Evolutionary conservation across 2,113 vertebrate species (phyloP), one percentile per base, ranked within the genome.

Genomic region (Piaya cayana): DNA sequence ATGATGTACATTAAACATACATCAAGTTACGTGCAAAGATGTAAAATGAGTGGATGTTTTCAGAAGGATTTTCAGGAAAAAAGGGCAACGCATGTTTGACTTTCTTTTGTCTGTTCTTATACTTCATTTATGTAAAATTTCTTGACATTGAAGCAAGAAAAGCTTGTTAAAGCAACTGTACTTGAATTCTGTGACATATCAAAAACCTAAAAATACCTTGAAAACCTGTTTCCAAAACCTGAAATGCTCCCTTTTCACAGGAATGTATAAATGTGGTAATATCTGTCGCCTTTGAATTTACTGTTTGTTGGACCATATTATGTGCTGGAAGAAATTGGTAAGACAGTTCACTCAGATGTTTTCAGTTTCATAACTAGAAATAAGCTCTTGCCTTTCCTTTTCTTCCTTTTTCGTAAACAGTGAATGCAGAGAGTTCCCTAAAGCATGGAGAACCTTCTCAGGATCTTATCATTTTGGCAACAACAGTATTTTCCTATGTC

Each of bases 401-500:
- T n/a, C 5, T 12, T 10, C 5, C 16, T 72, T 74, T 72, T 64
- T 5, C 42, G 43, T 90, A 39, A 86, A 84, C 88, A 60, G 9
- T 80, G 65, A 85, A 49, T 91, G 17, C 37, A 98, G 97, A 93
- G 25, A 18, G 42, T 94, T 90, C 23, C 29, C 10, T 93, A 86
- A 96, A 94, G 79, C 30, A 22, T 13, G 58, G 14, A 86, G 96
- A 90, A 43, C 93, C 67, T 95, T 89, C 97, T 53, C 97, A 98
- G 76, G 98, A 98, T 75, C 92, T 99, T 90, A 92, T 92, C 15
- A 47, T 47, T 67, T 89, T 99, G 97, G 98, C 98, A 42, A 96
- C 97, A 34, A 97, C 96, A 29, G 86, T 98, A 34, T 97, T 98
- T 97, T 97, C 93, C 59, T 98, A 92, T 67, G 87, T 98, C 64